A percentile compares a stretch with the other conserved stretches of the same genome.
Conservation (phyloP, 2,797 vertebrate genomes). For the Cuculus canorus region DNA sequence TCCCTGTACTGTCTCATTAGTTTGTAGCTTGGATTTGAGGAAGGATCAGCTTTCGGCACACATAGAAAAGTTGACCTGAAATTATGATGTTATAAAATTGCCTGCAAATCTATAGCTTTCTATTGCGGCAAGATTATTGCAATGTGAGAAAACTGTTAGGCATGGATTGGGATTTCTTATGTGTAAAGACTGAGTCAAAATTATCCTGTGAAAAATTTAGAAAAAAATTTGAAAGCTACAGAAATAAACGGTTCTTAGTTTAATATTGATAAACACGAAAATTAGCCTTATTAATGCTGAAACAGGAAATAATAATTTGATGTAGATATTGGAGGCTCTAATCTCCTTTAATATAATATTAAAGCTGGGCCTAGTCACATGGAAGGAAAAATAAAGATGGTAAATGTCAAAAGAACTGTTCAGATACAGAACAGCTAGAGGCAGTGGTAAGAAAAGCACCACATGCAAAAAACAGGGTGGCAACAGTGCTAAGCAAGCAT, state of each 20-base stretch:
- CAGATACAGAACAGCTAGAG: neutral
- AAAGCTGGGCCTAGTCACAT: neutral
- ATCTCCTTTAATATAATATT: slow-evolving; percentile 9
- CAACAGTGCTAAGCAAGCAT: neutral
- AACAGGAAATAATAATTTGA: neutral
- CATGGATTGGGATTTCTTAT: neutral
- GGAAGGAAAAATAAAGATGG: neutral
- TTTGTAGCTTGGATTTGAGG: neutral
- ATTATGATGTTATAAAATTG: neutral
- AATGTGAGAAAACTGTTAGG: neutral
- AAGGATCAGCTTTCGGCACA: neutral
- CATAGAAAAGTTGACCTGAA: neutral
- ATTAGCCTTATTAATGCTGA: neutral
- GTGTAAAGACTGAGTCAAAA: neutral
- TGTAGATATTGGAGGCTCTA: neutral
- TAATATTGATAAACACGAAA: neutral
- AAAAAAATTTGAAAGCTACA: neutral
- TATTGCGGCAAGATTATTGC: neutral
- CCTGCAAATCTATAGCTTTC: neutral
- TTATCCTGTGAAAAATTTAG: neutral
- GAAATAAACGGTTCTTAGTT: neutral
- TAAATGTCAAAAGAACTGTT: neutral
- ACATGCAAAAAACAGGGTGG: neutral
- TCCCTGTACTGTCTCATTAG: neutral
- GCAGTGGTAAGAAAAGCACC: neutral